These are phyloP conservation scores for Arctia plantaginis DNA, from an alignment of 2,888 invertebrate species.

Conservation along the genomic window DNA sequence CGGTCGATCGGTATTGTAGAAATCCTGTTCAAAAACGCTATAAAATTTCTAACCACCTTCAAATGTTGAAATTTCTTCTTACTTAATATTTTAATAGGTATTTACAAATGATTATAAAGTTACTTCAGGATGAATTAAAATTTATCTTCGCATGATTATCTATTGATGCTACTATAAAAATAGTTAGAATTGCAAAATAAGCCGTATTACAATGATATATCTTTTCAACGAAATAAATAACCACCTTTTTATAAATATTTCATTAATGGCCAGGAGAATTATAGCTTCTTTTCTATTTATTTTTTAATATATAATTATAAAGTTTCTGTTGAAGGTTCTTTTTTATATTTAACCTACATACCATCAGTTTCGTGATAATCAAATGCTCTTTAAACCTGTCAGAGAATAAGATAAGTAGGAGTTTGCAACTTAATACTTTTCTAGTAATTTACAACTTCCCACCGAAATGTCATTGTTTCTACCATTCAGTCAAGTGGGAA, in stretches of 20 bases:
- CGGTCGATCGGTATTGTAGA: too few relatives aligned
- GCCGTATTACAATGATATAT: neutral
- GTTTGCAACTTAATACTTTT: slow-evolving; percentile 36
- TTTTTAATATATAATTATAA: neutral
- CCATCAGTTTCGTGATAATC: neutral
- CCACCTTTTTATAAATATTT: neutral
- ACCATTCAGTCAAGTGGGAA: slow-evolving; percentile 69
- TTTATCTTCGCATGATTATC: slow-evolving; percentile 8
- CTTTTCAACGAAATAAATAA: neutral
- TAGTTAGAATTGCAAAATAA: neutral
- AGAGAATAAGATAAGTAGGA: slow-evolving; percentile 4
- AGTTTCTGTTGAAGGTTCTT: neutral
- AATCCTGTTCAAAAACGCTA: neutral
- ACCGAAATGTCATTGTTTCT: slow-evolving; percentile 69
- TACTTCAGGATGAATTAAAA: slow-evolving; percentile 9
- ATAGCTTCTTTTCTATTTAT: neutral
- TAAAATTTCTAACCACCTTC: neutral
- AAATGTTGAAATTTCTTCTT: neutral
- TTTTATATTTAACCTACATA: neutral
- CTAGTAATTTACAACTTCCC: slow-evolving; percentile 68
- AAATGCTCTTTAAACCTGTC: neutral
- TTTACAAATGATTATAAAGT: slow-evolving; percentile 10
- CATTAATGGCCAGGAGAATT: neutral
- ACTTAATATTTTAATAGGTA: neutral
- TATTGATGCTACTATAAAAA: neutral